Evolutionary conservation across 2,113 vertebrate genomes (phyloP).

Genomic region (Callaeas wilsoni): DNA sequence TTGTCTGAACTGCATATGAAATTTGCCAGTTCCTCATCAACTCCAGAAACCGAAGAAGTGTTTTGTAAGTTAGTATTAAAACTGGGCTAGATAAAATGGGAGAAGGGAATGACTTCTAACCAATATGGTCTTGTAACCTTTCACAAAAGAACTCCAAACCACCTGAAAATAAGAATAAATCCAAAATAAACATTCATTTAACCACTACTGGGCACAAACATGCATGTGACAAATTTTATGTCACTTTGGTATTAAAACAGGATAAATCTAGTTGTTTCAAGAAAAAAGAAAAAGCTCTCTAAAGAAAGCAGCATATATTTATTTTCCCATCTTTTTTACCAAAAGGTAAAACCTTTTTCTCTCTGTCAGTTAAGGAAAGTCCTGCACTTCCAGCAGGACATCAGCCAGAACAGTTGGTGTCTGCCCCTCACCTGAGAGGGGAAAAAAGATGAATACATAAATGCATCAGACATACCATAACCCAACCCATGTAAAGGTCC

Average conservation of each 20-base stretch:
- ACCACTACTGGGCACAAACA: background rate
- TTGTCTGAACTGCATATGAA: background rate
- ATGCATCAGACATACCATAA: background rate
- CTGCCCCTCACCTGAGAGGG: background rate
- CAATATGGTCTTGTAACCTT: background rate
- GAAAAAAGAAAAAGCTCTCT: background rate
- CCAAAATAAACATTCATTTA: background rate
- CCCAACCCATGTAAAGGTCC: background rate
- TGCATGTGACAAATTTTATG: background rate
- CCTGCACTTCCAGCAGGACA: background rate
- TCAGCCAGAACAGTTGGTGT: background rate
- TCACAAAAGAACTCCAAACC: background rate
- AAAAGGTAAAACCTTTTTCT: background rate
- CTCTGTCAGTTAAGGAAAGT: background rate
- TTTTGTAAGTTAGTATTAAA: background rate
- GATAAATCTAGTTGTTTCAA: background rate
- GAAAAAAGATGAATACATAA: background rate
- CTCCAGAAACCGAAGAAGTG: background rate
- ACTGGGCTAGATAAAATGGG: background rate
- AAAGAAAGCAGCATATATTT: background rate
- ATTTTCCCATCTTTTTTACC: background rate
- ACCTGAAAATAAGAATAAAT: background rate
- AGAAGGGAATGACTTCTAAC: background rate
- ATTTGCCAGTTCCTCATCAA: background rate
- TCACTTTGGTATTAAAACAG: background rate